These are phyloP conservation scores for Drosophila prolongata DNA, from an alignment of 2,888 invertebrate genomes.

Conservation along the genomic window DNA sequence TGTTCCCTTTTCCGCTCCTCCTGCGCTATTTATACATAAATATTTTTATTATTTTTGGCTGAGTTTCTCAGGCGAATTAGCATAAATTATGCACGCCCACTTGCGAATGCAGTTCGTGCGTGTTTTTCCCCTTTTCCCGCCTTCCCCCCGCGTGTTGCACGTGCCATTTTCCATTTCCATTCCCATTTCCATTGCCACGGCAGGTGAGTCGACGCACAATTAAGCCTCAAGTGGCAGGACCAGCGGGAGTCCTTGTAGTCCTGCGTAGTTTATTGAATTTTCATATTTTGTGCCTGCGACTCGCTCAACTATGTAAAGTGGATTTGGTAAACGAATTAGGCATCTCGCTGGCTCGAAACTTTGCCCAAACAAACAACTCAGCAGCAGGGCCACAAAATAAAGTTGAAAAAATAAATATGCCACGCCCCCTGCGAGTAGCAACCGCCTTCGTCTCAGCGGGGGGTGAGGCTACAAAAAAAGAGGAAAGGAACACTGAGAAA, in stretches of 20 bases:
- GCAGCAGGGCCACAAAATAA: conserved; percentile 13
- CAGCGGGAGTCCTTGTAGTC: conserved; percentile 27
- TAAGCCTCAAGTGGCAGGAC: conserved; percentile 63
- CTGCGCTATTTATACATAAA: conserved; percentile 19
- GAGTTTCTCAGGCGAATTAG: conserved; percentile 71
- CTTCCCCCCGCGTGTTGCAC: conserved; percentile 37
- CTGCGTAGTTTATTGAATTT: conserved; percentile 70
- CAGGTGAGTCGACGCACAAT: conserved; percentile 70
- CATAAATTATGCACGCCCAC: conserved; percentile 81
- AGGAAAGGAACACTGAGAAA: background rate
- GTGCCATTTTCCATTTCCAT: conserved; percentile 37
- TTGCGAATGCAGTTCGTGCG: conserved; percentile 77
- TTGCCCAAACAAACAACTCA: conserved; percentile 45
- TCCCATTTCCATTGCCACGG: conserved; percentile 30
- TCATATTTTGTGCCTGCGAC: conserved; percentile 67
- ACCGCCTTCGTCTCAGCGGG: conserved; percentile 22
- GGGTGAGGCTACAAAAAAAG: background rate
- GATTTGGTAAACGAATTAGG: conserved; percentile 74
- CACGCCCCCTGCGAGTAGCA: conserved; percentile 19
- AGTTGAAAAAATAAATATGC: conserved; percentile 13
- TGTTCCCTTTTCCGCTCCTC: background rate
- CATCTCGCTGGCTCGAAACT: conserved; percentile 54
- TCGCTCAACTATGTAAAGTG: conserved; percentile 68
- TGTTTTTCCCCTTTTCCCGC: conserved; percentile 28
- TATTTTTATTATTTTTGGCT: conserved; percentile 42